Base-by-base conservation (phyloP, 1,140 invertebrate species). In the Mamestra configurata region DNA sequence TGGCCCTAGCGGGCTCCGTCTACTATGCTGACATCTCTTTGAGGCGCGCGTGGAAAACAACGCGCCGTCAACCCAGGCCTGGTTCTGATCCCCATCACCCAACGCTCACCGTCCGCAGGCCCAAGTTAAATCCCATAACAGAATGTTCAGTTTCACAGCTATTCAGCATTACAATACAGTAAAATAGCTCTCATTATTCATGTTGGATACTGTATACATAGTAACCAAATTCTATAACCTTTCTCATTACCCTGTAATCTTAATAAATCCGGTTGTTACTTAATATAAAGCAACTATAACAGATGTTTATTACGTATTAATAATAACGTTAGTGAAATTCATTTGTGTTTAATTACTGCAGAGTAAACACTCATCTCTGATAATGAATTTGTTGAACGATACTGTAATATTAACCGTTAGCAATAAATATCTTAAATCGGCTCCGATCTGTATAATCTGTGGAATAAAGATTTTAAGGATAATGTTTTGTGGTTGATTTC, bases 231-330 rank as follows among this genome's bases (percentile, higher is more conserved):
- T 27, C 22, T 57, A 13, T 27, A 13, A 57, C 55, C 3, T 57
- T 27, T 57, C 55, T 4, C 22, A 18, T 31, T 15, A 27, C 13
- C n/a, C 22, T 37, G 0, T 3, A 37, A 61, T 46, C 64, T 24
- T 13, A 66, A 66, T 66, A 66, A 61, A 27, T 61, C 31, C 5
- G 6, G n/a, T 37, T 61, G 8, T 37, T 18, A 61, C 5, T 37
- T 18, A 61, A 37, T 61, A 37, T 37, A 18, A 61, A 35, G 7
- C 27, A 6, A 35, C 59, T 61, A 53, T 22, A 61, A 46, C 20
- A 66, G 64, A 22, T 66, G 37, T 40, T 66, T 66, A 66, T 66
- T 66, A 66, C 18, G 40, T 40, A 66, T 66, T 66, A 66, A 66
- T 43, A 66, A 40, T 13, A n/a, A n/a, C n/a, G 64, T 66, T 66